phyloP scores from a whole-genome alignment of 2,113 vertebrate species.

The Peucedramus taeniatus region DNA sequence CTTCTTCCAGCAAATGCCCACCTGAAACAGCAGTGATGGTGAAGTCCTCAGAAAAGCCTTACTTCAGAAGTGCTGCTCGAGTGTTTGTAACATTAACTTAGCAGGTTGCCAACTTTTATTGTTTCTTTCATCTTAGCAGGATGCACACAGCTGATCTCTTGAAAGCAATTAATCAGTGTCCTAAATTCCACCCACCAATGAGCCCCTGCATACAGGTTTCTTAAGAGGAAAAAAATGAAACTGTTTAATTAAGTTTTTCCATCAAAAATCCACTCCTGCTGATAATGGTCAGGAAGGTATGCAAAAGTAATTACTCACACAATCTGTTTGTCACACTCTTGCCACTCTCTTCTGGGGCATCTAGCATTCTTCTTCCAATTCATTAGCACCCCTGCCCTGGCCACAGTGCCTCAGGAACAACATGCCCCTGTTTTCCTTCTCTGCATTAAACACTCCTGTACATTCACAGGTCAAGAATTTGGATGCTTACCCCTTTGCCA shows the following conservation, averaged over 20 bases:
- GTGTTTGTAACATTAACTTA: background rate
- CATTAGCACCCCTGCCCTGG: constrained; percentile 49
- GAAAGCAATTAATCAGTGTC: constrained; percentile 65
- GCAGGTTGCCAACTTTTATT: background rate
- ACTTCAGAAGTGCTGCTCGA: background rate
- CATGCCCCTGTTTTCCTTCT: constrained; percentile 1
- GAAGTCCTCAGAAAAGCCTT: background rate
- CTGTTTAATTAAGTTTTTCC: constrained; percentile 74
- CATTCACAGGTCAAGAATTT: background rate
- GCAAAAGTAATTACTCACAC: constrained; percentile 71
- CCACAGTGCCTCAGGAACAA: constrained; percentile 8
- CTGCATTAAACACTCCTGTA: background rate
- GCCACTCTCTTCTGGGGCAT: constrained; percentile 20
- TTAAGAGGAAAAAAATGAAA: constrained; percentile 60
- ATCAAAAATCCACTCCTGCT: constrained; percentile 71
- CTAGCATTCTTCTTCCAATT: constrained; percentile 47
- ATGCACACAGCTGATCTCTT: constrained; percentile 2
- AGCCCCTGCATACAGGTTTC: constrained; percentile 31
- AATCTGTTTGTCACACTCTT: constrained; percentile 69
- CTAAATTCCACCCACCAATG: constrained; percentile 57
- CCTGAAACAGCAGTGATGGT: background rate
- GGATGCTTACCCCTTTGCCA: background rate
- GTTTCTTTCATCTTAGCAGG: background rate
- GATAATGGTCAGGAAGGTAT: constrained; percentile 66
- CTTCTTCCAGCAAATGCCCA: background rate